phyloP scores from a whole-genome alignment of 2,797 vertebrate genomes.

The Babyrousa celebensis region DNA sequence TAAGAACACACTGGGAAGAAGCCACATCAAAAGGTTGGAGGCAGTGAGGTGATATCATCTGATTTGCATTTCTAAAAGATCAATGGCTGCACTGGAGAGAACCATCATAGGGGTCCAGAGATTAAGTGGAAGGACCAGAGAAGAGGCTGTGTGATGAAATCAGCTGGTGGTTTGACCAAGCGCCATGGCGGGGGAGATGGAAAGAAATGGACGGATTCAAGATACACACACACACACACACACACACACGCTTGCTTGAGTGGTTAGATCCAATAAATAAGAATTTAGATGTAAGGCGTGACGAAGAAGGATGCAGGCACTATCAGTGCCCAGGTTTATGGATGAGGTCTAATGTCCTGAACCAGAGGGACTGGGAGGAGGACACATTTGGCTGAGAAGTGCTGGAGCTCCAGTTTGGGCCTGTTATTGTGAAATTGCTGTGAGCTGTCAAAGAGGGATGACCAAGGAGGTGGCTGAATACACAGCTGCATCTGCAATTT shows the following conservation, averaged over 20 bases:
- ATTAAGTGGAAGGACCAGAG: background rate
- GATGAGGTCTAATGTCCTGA: background rate
- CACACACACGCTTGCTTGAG: too few relatives aligned
- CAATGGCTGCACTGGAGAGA: background rate
- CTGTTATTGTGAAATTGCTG: background rate
- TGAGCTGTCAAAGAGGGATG: background rate
- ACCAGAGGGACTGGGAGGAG: background rate
- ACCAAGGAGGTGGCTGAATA: background rate
- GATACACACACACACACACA: background rate
- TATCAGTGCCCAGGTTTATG: background rate
- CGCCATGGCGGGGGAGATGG: background rate
- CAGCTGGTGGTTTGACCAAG: background rate
- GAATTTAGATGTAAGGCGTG: background rate
- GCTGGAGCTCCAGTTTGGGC: background rate
- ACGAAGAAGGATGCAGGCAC: background rate
- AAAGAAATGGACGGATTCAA: background rate
- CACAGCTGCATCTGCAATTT: background rate
- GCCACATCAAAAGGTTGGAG: background rate
- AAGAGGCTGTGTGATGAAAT: background rate
- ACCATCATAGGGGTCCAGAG: background rate
- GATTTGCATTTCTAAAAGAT: conserved; percentile 16
- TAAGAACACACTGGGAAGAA: conserved; percentile 8
- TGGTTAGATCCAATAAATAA: background rate
- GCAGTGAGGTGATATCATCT: background rate
- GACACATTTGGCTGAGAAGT: background rate